Base-by-base conservation (phyloP, 1,140 invertebrate species). In the Rhagoletis zephyria region DNA sequence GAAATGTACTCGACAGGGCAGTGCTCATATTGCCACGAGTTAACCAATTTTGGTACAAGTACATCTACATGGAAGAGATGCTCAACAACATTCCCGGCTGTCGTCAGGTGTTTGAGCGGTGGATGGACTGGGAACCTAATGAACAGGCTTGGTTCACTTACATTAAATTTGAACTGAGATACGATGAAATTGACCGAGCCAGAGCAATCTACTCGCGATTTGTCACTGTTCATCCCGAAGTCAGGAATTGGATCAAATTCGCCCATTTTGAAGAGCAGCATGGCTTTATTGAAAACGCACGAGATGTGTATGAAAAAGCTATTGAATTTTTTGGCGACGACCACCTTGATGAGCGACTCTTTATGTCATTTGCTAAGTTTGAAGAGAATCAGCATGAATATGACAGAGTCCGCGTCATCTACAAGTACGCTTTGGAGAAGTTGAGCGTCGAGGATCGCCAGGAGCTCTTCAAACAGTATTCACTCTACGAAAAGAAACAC, bases 71-170 rank as follows among this genome's bases (percentile, higher is more conserved):
- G 99, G 99, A 99, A 93, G 99, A 99, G 94, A 99, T 99, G 97
- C 93, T 99, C 87, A 97, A 97, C 91, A 99, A 99, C 94, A 96
- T 99, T 88, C 97, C 98, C 88, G 97, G 96, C 90, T 94, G 95
- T 14, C 93, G 95, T 89, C 95, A 95, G 88, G 97, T 99, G 1
- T 99, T 99, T 94, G 99, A 99, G 93, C 94, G 99, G 61, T 99
- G 99, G 99, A 99, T 99, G 98, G 98, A 99, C 94, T 99, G 99
- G 99, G 97, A 99, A 94, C 99, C 99, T 40, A 97, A 99, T 94
- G 98, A 99, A 94, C 99, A 99, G 94, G 98, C 98, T 3, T 99
- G 99, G 99, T 96, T 98, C 90, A 99, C 99, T 0, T 99, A 99
- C 90, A 99, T 99, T 67, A 99, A 99, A 91, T 99, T 99, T 95